Evolutionary conservation across 2,113 vertebrate species (phyloP), one percentile per base, ranked within the genome.

Genomic region (Vidua chalybeata): DNA sequence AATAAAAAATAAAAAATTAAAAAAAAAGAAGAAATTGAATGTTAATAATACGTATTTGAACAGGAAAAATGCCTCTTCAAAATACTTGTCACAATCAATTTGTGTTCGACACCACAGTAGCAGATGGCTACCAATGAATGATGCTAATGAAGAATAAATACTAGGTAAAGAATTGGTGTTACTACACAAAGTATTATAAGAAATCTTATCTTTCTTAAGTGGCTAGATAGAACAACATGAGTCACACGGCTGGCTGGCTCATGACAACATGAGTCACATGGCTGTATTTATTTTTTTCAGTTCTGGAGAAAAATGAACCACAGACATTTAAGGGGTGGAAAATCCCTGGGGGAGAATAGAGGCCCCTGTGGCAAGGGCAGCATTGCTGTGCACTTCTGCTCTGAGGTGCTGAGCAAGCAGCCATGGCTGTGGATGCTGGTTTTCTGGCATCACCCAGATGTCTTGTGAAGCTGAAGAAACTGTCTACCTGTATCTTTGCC

Each of bases 371-470:
- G 13, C 0, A 4, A 84, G 75, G 46, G 49, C 33, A 61, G 46
- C 11, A 0, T 14, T 64, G 51, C 55, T 71, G n/a, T 39, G 63
- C 49, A 3, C 33, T 61, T 69, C 17, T 3, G 18, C n/a, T 85
- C 64, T 45, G 55, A 1, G 5, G 49, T 37, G 13, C 16, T 1
- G 5, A 52, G 24, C 0, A 3, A 64, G 31, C 0, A 2, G 15
- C 18, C 5, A 21, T 28, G 54, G 17, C 56, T 63, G 48, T 0
- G 0, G 28, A 5, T 72, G 37, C 14, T 0, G 1, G 3, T 41
- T 59, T 62, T 41, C 41, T 37, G 43, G 11, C 33, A 37, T 77
- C 48, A n/a, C 43, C 31, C 68, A 37, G 30, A 11, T 3, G 6
- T 24, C 1, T 2, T 56, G 39, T 68, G 46, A n/a, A 4, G 15